Base-by-base conservation (phyloP, 1,140 invertebrate genomes). In the Copidosoma floridanum region DNA sequence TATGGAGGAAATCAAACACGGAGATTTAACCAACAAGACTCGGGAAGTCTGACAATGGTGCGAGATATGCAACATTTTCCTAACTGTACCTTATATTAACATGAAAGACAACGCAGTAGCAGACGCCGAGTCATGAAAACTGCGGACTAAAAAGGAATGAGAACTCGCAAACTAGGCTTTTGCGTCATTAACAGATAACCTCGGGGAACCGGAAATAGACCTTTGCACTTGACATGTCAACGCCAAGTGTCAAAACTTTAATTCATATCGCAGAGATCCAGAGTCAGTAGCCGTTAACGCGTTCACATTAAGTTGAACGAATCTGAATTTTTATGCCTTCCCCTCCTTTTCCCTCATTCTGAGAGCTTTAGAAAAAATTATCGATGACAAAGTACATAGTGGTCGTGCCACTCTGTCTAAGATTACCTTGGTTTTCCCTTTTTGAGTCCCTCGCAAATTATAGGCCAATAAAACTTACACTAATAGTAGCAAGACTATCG, bases 401-500 rank as follows among this genome's bases (percentile, higher is more conserved):
- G 1, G 44, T 63, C 1, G 53, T 61, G 24, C 54, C 54, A 7
- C n/a, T 20, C n/a, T 63, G 46, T 53, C 43, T 50, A 0, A 47
- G 57, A 21, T 57, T 61, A 29, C 52, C 57, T 12, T 66, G 57
- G 61, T 57, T 55, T 32, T 57, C 70, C n/a, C 63, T 57, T 60
- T 66, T 57, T 61, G 21, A 48, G 50, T 65, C 53, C 58, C 63
- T 55, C 32, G 20, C 54, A 63, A 59, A 66, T 37, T 53, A 53
- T 2, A 48, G 71, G 43, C 51, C 29, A 21, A 46, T 20, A 16
- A 40, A 54, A 23, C 64, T 72, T 66, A 54, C 68, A 48, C 52
- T 71, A 65, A 65, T 56, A 23, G 64, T 56, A 54, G 61, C 51
- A 32, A 40, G 57, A 18, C 68, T 71, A 65, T 71, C 67, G 32